A percentile compares a stretch with the other conserved stretches of the same genome.
phyloP scores from a whole-genome alignment of 2,888 invertebrate species.

The Ophioninae sp. region DNA sequence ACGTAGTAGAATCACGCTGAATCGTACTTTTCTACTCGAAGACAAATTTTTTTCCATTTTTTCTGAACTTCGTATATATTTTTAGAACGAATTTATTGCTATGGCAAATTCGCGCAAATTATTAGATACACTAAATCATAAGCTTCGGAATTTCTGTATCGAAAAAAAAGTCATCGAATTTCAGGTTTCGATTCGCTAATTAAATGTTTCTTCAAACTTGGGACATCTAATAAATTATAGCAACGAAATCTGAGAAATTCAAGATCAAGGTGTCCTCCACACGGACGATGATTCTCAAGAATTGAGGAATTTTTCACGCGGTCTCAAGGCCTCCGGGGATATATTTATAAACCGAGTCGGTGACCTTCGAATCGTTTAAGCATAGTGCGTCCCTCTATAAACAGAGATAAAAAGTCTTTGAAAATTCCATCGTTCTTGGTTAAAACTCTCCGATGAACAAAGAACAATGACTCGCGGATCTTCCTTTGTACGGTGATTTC shows the following conservation, averaged over 20 bases:
- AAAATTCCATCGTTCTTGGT: conserved; percentile 1
- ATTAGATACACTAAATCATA: neutral
- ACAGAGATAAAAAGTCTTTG: neutral
- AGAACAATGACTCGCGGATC: conserved; percentile 50
- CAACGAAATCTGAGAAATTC: neutral
- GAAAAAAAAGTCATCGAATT: neutral
- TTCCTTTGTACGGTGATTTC: conserved; percentile 44
- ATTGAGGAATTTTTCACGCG: conserved; percentile 19
- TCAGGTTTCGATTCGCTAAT: neutral
- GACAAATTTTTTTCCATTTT: no score
- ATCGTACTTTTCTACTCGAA: no score
- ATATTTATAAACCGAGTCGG: conserved; percentile 28
- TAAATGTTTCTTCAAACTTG: neutral
- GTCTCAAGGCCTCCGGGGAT: conserved; percentile 11
- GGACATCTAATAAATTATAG: neutral
- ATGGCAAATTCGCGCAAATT: neutral
- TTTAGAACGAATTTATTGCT: neutral
- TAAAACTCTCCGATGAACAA: conserved; percentile 21
- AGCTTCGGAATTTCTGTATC: neutral
- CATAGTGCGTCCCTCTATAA: neutral
- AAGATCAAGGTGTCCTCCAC: neutral
- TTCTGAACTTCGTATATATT: neutral
- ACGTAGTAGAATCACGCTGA: neutral
- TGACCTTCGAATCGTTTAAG: conserved; percentile 2
- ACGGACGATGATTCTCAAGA: neutral